Evolutionary conservation across 1,140 invertebrate species (phyloP).

Genomic region (Caenorhabditis tropicalis): DNA sequence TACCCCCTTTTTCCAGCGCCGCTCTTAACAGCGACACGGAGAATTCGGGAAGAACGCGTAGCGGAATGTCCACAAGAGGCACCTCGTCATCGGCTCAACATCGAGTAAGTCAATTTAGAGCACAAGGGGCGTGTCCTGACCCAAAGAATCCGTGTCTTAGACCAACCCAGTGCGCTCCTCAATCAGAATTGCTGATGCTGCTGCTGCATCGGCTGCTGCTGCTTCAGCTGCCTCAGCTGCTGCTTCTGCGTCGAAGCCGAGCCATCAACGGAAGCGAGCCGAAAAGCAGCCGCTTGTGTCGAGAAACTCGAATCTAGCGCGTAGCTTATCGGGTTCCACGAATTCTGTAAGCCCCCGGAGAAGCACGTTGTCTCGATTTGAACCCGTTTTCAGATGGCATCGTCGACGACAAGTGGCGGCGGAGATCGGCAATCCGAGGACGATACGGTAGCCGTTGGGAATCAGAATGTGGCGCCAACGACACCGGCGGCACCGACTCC

Average conservation of each 20-base stretch:
- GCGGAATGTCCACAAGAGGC: background rate
- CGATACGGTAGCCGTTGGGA: background rate
- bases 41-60: background rate
- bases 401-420: too few species aligned
- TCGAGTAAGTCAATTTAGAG: too few species aligned
- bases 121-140: too few species aligned
- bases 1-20: background rate
- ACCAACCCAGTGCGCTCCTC: slow-evolving; percentile 15
- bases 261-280: background rate
- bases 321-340: slow-evolving; percentile 8
- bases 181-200: slow-evolving; percentile 32
- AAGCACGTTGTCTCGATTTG: background rate
- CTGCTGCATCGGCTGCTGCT: too few species aligned
- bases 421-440: background rate
- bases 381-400: slow-evolving; percentile 13
- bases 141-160: too few species aligned
- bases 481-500: background rate
- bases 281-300: slow-evolving; percentile 27
- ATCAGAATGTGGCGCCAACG: background rate
- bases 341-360: background rate
- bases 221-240: too few species aligned
- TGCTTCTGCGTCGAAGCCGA: too few species aligned
- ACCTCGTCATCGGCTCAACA: background rate
- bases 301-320: slow-evolving; percentile 7
- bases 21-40: slow-evolving; percentile 6